These are phyloP conservation scores for Bombus superbus DNA, from an alignment of 1,140 invertebrate genomes.

Conservation along the genomic window DNA sequence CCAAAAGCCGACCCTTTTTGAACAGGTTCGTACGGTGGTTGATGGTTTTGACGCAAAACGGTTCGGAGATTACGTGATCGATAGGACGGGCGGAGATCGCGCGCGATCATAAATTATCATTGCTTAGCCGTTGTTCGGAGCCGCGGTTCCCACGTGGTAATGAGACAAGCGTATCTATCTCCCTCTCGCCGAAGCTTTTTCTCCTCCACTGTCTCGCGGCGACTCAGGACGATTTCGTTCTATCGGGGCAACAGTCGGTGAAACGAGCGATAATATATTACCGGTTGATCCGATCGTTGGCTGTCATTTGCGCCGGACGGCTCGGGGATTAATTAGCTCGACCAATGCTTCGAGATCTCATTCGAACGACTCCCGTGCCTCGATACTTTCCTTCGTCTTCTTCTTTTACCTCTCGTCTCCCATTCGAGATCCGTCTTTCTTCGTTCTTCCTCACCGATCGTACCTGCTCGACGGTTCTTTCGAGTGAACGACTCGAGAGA, in stretches of 20 bases:
- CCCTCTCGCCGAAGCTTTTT: constrained; percentile 32
- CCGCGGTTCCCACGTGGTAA: constrained; percentile 66
- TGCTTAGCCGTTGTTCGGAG: constrained; percentile 54
- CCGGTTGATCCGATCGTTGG: constrained; percentile 61
- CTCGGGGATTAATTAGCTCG: constrained; percentile 68
- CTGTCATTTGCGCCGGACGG: constrained; percentile 67
- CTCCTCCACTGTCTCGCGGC: constrained; percentile 9
- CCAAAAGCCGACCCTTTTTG: not conserved
- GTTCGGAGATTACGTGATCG: constrained; percentile 61
- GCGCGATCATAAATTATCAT: constrained; percentile 68
- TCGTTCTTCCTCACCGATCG: constrained; percentile 4
- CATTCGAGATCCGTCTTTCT: constrained; percentile 1
- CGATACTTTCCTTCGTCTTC: constrained; percentile 44
- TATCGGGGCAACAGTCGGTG: constrained; percentile 56
- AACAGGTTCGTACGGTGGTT: not conserved
- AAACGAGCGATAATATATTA: constrained; percentile 71
- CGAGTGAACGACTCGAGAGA: constrained; percentile 27
- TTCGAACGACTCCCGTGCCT: constrained; percentile 49
- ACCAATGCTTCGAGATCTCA: constrained; percentile 62
- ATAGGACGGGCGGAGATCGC: constrained; percentile 51
- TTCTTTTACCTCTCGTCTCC: not conserved
- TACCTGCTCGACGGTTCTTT: constrained; percentile 30
- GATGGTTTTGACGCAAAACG: constrained; percentile 47
- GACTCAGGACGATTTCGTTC: constrained; percentile 49
- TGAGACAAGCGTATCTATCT: constrained; percentile 40